Conservation (phyloP, 2,113 vertebrate genomes). For the Pogonocichla stellata region DNA sequence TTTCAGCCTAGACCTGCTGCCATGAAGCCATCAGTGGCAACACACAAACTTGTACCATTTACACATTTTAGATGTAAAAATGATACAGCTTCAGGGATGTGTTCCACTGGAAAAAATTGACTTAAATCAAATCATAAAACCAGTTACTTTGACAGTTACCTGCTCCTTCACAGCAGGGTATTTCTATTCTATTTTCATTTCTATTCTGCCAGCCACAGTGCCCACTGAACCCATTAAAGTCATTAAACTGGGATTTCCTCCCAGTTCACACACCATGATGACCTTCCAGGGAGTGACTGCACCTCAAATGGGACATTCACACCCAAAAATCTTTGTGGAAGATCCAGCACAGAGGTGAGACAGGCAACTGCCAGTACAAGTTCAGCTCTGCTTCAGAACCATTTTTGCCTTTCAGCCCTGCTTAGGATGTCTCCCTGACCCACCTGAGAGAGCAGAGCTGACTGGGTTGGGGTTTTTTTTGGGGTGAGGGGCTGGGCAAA, state of each 20-base stretch:
- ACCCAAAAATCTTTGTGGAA: background rate
- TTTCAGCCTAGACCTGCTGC: background rate
- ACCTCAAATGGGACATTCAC: background rate
- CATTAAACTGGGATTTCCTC: background rate
- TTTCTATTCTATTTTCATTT: background rate
- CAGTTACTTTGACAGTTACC: background rate
- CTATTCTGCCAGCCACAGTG: background rate
- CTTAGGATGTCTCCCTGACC: background rate
- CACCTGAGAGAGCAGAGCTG: background rate
- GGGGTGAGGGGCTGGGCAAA: background rate
- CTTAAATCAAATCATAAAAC: background rate
- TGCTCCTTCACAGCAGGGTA: background rate
- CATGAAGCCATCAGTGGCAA: background rate
- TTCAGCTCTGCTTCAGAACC: background rate
- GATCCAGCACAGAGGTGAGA: background rate
- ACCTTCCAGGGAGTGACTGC: background rate
- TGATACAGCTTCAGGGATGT: background rate
- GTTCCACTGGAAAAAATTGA: background rate
- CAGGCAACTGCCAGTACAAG: background rate
- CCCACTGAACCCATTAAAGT: background rate
- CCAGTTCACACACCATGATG: fast-evolving
- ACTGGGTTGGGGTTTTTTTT: fast-evolving
- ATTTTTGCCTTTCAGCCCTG: background rate
- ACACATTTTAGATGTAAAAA: background rate
- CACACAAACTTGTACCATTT: background rate